Percentiles rank a stretch among this genome's conserved stretches.
phyloP scores from a whole-genome alignment of 2,113 vertebrate species.

The Suricata suricatta region DNA sequence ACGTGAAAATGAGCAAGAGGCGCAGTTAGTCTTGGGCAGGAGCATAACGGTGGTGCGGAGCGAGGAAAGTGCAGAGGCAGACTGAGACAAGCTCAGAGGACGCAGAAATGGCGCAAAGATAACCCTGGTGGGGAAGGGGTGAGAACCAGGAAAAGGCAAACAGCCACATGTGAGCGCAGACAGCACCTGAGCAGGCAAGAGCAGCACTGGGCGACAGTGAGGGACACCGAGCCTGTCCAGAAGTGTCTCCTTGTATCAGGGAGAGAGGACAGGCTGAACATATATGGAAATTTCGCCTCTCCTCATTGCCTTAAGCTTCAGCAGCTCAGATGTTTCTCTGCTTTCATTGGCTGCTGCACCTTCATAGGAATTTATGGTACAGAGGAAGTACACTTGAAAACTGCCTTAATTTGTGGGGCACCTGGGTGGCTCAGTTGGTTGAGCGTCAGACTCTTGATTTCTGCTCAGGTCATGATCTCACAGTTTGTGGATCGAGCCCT shows the following conservation, averaged over 20 bases:
- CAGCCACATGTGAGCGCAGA: background rate
- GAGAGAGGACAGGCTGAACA: background rate
- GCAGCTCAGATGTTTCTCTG: background rate
- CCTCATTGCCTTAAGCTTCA: background rate
- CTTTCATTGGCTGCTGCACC: accelerated
- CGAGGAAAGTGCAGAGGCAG: accelerated
- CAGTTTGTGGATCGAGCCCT: no score
- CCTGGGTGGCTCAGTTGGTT: no score
- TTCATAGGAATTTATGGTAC: accelerated
- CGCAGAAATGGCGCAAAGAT: accelerated
- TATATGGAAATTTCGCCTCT: accelerated
- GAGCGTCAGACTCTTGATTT: no score
- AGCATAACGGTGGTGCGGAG: background rate
- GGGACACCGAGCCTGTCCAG: background rate
- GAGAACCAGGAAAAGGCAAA: background rate
- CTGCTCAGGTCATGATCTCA: no score
- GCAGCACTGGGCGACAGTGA: background rate
- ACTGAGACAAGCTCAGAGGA: background rate
- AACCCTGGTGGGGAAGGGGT: accelerated
- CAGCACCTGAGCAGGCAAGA: accelerated
- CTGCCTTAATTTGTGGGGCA: background rate
- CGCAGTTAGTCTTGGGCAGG: background rate
- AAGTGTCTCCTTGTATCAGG: accelerated
- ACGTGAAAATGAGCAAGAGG: no score
- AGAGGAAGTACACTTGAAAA: background rate